These are phyloP conservation scores for Lucifuga dentata DNA, from an alignment of 2,113 vertebrate genomes.

Conservation along the genomic window DNA sequence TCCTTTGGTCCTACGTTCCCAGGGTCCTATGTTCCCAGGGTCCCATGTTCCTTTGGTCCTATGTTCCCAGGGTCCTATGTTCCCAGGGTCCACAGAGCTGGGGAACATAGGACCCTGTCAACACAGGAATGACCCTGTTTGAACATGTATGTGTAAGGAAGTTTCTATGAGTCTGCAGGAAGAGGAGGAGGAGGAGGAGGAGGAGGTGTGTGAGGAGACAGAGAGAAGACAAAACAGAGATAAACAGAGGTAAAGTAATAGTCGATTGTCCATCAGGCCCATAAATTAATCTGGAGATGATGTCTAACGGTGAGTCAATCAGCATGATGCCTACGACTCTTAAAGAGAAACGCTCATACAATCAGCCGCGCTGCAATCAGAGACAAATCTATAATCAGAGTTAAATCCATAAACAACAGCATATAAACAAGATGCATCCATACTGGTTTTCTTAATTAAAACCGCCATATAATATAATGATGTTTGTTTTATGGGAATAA, in stretches of 20 bases:
- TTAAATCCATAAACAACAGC: conserved; percentile 43
- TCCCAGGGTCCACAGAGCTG: too few species aligned
- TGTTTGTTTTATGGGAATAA: conserved; percentile 9
- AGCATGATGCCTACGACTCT: conserved; percentile 14
- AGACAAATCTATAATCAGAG: conserved; percentile 26
- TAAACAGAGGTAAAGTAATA: too few species aligned
- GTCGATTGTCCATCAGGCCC: conserved; percentile 30
- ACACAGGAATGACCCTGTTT: too few species aligned
- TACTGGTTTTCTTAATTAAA: conserved; percentile 13
- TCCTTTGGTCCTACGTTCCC: too few species aligned
- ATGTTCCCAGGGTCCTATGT: too few species aligned
- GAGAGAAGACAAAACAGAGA: conserved; percentile 15
- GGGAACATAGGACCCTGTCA: too few species aligned
- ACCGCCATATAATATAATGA: too few species aligned
- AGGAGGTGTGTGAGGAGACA: conserved; percentile 37
- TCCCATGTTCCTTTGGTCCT: too few species aligned
- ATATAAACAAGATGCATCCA: not conserved
- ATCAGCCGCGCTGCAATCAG: conserved; percentile 42
- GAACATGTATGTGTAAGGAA: conserved; percentile 27
- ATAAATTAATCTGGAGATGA: conserved; percentile 19
- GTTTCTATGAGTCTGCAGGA: too few species aligned
- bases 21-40: too few species aligned
- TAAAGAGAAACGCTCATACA: conserved; percentile 23
- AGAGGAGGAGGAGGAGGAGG: conserved; percentile 13
- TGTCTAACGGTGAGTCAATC: conserved; percentile 34